Evolutionary conservation across 2,888 invertebrate species (phyloP).

Genomic region (Archaeoteleia sp.): DNA sequence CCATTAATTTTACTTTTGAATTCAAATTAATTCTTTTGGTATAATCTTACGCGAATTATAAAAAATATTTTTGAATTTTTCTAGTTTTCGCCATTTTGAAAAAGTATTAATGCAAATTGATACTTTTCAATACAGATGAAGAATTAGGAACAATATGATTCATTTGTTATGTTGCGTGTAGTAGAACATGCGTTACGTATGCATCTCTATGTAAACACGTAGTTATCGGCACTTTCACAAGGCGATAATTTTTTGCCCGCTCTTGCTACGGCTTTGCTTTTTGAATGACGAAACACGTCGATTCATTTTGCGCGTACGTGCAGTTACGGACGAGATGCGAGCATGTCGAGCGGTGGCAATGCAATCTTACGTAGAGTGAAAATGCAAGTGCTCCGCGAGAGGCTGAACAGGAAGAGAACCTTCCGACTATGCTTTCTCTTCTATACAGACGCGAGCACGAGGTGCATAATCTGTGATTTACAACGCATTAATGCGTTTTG

Average conservation of each 20-base stretch:
- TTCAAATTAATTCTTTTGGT: too few species aligned
- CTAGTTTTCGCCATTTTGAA: too few species aligned
- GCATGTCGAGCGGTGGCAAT: neutral
- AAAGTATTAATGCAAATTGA: too few species aligned
- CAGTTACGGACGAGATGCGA: neutral
- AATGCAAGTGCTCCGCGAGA: constrained; percentile 49
- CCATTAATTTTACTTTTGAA: too few species aligned
- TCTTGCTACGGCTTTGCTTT: constrained; percentile 16
- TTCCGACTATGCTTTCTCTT: constrained; percentile 57
- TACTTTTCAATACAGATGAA: too few species aligned
- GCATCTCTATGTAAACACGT: neutral
- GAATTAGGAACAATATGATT: too few species aligned
- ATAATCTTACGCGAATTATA: too few species aligned
- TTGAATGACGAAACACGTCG: constrained; percentile 30
- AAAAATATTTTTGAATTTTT: too few species aligned
- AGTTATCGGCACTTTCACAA: constrained; percentile 36
- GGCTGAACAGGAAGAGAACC: constrained; percentile 59
- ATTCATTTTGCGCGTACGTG: constrained; percentile 2
- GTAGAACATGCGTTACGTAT: constrained; percentile 21
- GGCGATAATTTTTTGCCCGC: constrained; percentile 24
- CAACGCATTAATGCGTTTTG: too few species aligned
- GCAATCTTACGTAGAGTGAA: constrained; percentile 50
- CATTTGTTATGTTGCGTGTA: constrained; percentile 1
- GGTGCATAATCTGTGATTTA: too few species aligned
- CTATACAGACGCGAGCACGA: too few species aligned